Conservation (phyloP, 2,797 vertebrate species). For the Denticeps clupeoides region DNA sequence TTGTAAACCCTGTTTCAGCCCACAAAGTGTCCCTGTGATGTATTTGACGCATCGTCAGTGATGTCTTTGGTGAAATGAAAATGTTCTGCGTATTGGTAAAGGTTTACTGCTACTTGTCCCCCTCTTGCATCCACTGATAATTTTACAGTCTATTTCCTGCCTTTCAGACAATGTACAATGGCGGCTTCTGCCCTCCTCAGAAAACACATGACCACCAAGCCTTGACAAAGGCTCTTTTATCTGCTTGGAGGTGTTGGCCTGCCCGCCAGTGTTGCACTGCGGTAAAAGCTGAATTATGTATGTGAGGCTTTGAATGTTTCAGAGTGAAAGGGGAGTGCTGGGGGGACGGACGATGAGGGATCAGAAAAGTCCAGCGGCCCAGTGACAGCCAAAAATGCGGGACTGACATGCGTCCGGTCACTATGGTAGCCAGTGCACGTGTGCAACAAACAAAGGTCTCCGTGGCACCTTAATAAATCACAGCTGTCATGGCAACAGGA, state of each 20-base stretch:
- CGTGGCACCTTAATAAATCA: slow-evolving; percentile 16
- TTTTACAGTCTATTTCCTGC: no score
- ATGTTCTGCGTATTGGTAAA: no score
- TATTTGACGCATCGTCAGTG: no score
- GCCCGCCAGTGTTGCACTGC: slow-evolving; percentile 15
- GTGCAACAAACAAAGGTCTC: slow-evolving; percentile 1
- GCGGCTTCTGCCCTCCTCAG: no score
- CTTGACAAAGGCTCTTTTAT: neutral
- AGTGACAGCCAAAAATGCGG: slow-evolving; percentile 1
- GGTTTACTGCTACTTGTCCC: no score
- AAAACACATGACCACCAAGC: neutral
- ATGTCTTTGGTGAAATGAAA: no score
- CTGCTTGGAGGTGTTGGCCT: slow-evolving; percentile 7
- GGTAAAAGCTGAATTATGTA: slow-evolving; percentile 17
- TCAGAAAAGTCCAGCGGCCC: neutral
- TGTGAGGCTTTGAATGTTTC: slow-evolving; percentile 19
- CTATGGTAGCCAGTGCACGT: slow-evolving; percentile 24
- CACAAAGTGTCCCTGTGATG: no score
- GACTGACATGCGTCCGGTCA: slow-evolving; percentile 18
- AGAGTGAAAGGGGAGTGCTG: slow-evolving; percentile 13
- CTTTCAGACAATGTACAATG: no score
- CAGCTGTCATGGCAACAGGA: slow-evolving; percentile 34
- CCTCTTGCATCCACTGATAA: no score
- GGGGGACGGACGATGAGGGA: neutral
- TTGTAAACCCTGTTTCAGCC: no score